Evolutionary conservation across 2,797 vertebrate species (phyloP).

Genomic region (Yasuhikotakia modesta): DNA sequence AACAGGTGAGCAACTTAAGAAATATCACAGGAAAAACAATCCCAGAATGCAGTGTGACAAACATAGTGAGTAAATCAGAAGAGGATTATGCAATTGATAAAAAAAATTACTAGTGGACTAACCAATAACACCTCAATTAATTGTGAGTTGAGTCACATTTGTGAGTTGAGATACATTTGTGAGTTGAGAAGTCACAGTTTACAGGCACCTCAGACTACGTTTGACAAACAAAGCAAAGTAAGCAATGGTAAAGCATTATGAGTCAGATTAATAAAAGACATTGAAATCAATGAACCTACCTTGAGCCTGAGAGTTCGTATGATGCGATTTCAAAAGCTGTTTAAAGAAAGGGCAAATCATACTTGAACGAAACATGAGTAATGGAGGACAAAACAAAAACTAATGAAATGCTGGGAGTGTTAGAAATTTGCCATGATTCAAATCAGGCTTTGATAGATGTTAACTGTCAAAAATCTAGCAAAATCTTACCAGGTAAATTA

Average conservation of each 20-base stretch:
- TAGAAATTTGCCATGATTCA: too few species aligned
- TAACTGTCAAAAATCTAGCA: too few species aligned
- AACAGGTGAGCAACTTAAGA: too few species aligned
- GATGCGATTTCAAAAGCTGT: constrained; percentile 99
- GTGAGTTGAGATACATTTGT: neutral
- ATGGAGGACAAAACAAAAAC: constrained; percentile 43
- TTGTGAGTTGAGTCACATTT: neutral
- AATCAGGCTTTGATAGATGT: too few species aligned
- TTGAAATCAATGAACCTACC: constrained; percentile 84
- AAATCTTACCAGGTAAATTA: neutral
- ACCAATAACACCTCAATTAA: too few species aligned
- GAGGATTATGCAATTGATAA: too few species aligned
- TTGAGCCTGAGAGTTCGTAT: constrained; percentile 96
- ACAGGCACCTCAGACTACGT: neutral
- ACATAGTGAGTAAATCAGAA: too few species aligned
- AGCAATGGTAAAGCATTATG: neutral
- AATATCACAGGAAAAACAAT: too few species aligned
- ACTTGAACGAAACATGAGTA: constrained; percentile 63
- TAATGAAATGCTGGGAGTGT: constrained; percentile 47
- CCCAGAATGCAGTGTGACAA: too few species aligned
- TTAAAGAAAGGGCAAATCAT: constrained; percentile 77
- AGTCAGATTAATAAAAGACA: neutral
- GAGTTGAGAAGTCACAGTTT: neutral
- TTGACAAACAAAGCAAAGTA: too few species aligned
- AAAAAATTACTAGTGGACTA: too few species aligned